phyloP scores from a whole-genome alignment of 2,113 vertebrate genomes.

The Vulpes vulpes region DNA sequence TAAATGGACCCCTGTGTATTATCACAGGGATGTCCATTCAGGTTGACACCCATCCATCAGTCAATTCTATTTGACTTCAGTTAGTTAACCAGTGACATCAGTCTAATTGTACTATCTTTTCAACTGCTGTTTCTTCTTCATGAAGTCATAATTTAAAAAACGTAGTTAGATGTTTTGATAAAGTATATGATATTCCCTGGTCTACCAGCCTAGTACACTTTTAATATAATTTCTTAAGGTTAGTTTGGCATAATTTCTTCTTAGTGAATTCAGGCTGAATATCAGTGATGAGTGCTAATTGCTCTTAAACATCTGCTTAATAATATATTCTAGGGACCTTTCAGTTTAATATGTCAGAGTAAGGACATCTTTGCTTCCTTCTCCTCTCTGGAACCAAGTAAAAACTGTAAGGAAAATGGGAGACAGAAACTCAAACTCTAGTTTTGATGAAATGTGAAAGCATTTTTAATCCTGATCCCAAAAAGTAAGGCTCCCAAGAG shows the following conservation, averaged over 20 bases:
- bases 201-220: conserved; percentile 6
- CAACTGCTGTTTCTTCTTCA: conserved; percentile 44
- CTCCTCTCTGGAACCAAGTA: neutral
- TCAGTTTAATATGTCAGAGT: neutral
- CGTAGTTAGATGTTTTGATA: conserved; percentile 41
- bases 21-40: neutral
- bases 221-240: conserved; percentile 32
- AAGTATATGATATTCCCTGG: conserved; percentile 1
- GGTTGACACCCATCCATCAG: neutral
- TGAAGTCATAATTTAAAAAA: neutral
- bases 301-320: conserved; percentile 13
- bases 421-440: conserved; percentile 18
- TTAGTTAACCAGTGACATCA: neutral
- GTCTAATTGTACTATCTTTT: conserved; percentile 26
- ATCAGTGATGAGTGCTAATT: conserved; percentile 19
- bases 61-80: conserved; percentile 32
- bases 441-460: conserved; percentile 13
- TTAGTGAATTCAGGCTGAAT: conserved; percentile 15
- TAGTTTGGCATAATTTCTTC: conserved; percentile 57
- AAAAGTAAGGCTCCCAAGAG: neutral
- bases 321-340: neutral
- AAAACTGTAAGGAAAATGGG: conserved; percentile 34
- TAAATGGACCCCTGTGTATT: neutral
- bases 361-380: conserved; percentile 7
- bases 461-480: conserved; percentile 1